phyloP scores from a whole-genome alignment of 2,113 vertebrate genomes.

The Apeltes quadracus region DNA sequence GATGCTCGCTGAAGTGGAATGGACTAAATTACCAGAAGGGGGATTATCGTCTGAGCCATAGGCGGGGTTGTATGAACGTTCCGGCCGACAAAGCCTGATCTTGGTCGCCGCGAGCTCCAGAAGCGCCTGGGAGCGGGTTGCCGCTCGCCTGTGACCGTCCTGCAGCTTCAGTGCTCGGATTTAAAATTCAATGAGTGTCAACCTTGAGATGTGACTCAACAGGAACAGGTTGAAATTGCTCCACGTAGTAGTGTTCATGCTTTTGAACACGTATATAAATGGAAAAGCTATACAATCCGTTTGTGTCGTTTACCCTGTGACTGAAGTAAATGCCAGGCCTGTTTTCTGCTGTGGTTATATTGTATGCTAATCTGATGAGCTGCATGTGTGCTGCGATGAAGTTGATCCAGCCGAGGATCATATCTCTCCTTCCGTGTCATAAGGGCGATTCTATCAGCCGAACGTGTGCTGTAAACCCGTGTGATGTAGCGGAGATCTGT shows the following conservation, averaged over 20 bases:
- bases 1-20: slow-evolving; percentile 20
- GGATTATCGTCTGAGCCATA: slow-evolving; percentile 10
- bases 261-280: slow-evolving; percentile 26
- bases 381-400: slow-evolving; percentile 30
- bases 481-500: slow-evolving; percentile 15
- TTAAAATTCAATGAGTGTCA: neutral
- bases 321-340: slow-evolving; percentile 41
- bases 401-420: slow-evolving; percentile 16
- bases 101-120: neutral
- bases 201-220: neutral
- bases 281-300: slow-evolving; percentile 26
- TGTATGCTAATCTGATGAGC: slow-evolving; percentile 53
- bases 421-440: slow-evolving; percentile 29
- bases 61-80: neutral
- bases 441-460: slow-evolving; percentile 24
- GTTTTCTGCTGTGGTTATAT: slow-evolving; percentile 34
- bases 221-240: slow-evolving; percentile 20
- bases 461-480: slow-evolving; percentile 8
- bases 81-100: neutral
- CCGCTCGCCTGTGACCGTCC: neutral
- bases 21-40: slow-evolving; percentile 39
- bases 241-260: slow-evolving; percentile 27
- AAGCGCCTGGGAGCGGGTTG: neutral
- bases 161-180: neutral
- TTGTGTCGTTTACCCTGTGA: slow-evolving; percentile 33